Base-by-base conservation (phyloP, 2,113 vertebrate genomes). In the Carettochelys insculpta region DNA sequence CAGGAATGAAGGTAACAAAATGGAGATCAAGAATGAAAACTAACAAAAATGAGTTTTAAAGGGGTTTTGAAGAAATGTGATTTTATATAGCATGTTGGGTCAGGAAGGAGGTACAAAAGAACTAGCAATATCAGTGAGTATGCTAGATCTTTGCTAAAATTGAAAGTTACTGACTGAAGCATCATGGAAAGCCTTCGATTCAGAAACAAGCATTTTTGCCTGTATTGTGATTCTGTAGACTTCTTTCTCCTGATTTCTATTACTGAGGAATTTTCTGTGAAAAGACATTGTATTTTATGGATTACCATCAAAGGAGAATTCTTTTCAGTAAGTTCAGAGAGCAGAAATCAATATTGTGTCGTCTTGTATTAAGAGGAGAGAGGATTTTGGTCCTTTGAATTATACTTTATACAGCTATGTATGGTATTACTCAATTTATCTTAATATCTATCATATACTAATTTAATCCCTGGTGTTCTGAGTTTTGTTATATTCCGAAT, bases 151-250 rank as follows among this genome's bases (percentile, higher is more conserved):
- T 51, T 85, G 73, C 88, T 88, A 77, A 68, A 61, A n/a, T 47
- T 80, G 82, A 73, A 83, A 53, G 90, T n/a, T n/a, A 88, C 54
- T 87, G 90, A 12, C 58, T 11, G 2, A 81, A 89, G 89, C 65
- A 89, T 75, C 13, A 17, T 16, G 24, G 73, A 12, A 29, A 76
- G 73, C 45, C 43, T 95, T 41, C 2, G 78, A 38, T 89, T 94
- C 86, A 82, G 53, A 52, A 78, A 2, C 43, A 43, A 22, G n/a
- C 91, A 48, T 90, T 94, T 58, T 77, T 34, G 25, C 27, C 77
- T 56, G 38, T 68, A 4, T 51, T 89, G 4, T 51, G n/a, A 19
- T 68, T 20, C 0, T 10, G 51, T 53, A 58, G 31, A 22, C 79
- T 83, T 3, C 9, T 90, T 91, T 90, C 80, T 20, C 86, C 29